Conservation (phyloP, 2,113 vertebrate genomes). For the Canis aureus region DNA sequence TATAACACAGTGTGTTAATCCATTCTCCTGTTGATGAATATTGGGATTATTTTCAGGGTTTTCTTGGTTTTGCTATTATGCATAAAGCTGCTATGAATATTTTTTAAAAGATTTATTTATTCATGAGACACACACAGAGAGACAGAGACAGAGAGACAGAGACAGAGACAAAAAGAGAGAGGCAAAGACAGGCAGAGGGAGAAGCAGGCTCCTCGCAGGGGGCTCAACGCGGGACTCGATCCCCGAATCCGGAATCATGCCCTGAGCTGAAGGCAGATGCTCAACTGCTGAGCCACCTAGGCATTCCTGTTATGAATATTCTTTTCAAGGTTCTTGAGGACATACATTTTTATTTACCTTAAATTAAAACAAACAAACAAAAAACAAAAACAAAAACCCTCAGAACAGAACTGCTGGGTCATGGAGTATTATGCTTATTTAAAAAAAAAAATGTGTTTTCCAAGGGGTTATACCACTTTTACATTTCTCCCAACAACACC, state of each 20-base stretch:
- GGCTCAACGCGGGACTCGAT: too few species aligned
- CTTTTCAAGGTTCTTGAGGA: background rate
- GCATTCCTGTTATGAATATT: background rate
- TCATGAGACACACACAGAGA: too few species aligned
- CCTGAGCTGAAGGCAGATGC: too few species aligned
- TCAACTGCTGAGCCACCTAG: too few species aligned
- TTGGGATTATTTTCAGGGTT: background rate
- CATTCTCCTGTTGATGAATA: background rate
- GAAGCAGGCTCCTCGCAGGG: too few species aligned
- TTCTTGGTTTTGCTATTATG: background rate
- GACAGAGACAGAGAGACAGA: too few species aligned
- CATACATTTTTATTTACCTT: slow-evolving; percentile 24
- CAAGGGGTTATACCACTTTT: background rate
- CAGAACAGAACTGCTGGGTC: background rate
- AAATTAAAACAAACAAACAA: background rate
- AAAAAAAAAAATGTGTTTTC: background rate
- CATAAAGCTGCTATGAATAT: background rate
- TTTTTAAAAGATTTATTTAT: background rate
- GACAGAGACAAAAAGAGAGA: too few species aligned
- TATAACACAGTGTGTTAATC: background rate
- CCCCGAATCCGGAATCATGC: too few species aligned
- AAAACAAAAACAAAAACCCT: too few species aligned
- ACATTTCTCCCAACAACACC: background rate
- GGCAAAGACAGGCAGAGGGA: too few species aligned
- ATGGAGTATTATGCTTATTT: background rate